phyloP scores from a whole-genome alignment of 2,797 vertebrate genomes.

The Australoheros facetus region DNA sequence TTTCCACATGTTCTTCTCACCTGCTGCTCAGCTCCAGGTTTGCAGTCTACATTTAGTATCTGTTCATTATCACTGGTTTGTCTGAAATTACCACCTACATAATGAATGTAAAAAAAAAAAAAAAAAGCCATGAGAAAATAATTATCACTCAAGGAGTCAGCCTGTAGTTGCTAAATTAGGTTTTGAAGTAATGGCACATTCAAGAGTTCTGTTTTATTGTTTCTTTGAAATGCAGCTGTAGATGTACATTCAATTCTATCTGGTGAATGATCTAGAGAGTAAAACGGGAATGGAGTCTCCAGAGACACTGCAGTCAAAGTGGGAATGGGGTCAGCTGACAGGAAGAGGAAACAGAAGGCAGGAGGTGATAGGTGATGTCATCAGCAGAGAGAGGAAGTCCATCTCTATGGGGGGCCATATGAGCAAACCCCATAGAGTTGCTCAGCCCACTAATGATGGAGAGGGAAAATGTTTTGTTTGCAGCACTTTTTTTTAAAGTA shows the following conservation, averaged over 20 bases:
- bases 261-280: constrained; percentile 36
- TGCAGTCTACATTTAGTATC: constrained; percentile 1
- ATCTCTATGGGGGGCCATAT: constrained; percentile 55
- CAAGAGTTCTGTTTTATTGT: constrained; percentile 44
- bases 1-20: constrained; percentile 74
- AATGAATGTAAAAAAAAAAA: background rate
- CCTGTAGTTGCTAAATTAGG: constrained; percentile 43
- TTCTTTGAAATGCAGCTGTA: constrained; percentile 36
- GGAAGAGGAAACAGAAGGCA: constrained; percentile 81
- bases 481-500: background rate
- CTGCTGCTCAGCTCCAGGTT: constrained; percentile 46
- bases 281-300: constrained; percentile 51
- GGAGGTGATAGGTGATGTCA: constrained; percentile 76
- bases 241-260: constrained; percentile 49
- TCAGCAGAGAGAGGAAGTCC: constrained; percentile 66
- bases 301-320: constrained; percentile 49
- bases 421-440: constrained; percentile 50
- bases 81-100: constrained; percentile 17
- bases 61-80: constrained; percentile 11
- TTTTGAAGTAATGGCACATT: constrained; percentile 24
- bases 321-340: constrained; percentile 57
- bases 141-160: background rate
- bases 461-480: constrained; percentile 50
- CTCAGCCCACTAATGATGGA: constrained; percentile 30
- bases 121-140: constrained; percentile 44